These are phyloP conservation scores for Coendou prehensilis DNA, from an alignment of 2,797 vertebrate species.

Conservation along the genomic window DNA sequence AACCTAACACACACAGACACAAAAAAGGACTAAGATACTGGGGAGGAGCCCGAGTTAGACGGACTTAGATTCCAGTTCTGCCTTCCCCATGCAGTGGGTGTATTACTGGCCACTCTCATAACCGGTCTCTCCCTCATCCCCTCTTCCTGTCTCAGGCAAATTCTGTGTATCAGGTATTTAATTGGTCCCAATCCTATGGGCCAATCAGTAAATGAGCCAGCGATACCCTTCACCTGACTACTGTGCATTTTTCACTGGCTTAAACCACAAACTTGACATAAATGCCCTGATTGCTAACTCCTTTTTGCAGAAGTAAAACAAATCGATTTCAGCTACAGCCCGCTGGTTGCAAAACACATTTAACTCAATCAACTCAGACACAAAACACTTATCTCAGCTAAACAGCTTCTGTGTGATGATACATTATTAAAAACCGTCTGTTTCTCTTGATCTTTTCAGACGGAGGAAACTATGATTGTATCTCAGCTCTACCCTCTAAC, in stretches of 20 bases:
- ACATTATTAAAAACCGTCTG: not conserved
- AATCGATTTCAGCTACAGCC: not conserved
- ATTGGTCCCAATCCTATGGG: not conserved
- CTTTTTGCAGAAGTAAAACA: constrained; percentile 59
- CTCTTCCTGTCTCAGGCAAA: not conserved
- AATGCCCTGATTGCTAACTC: not conserved
- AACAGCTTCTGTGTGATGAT: not conserved
- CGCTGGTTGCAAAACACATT: not conserved
- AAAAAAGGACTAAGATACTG: not conserved
- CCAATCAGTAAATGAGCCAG: not conserved
- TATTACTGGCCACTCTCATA: too few relatives aligned
- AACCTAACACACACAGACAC: not conserved
- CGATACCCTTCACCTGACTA: fast-evolving
- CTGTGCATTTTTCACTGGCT: not conserved
- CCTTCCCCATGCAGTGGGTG: not conserved
- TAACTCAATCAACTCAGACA: not conserved
- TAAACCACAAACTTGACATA: not conserved
- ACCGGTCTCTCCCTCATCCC: too few relatives aligned
- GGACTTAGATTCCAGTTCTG: not conserved
- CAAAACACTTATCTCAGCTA: not conserved
- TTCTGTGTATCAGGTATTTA: not conserved
- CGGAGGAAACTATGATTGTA: not conserved
- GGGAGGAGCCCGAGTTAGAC: fast-evolving
- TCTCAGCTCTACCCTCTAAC: fast-evolving
- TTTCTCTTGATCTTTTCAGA: not conserved